These are phyloP conservation scores for Xanthia icteritia DNA, from an alignment of 2,888 invertebrate genomes.

Conservation along the genomic window DNA sequence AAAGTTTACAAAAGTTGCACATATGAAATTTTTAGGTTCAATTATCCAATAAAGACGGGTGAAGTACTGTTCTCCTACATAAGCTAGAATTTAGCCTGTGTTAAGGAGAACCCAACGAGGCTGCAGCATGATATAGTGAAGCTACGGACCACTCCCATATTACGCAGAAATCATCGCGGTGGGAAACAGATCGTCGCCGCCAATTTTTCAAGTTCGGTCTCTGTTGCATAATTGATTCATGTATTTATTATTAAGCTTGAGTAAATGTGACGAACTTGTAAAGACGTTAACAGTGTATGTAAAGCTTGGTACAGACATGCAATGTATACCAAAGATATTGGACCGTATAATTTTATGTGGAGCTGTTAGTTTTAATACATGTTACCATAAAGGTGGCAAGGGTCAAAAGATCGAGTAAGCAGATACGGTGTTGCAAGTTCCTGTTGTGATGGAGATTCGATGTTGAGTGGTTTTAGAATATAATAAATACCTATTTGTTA, in stretches of 20 bases:
- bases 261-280: constrained; percentile 16
- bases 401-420: constrained; percentile 32
- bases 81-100: too few species aligned
- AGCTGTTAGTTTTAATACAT: constrained; percentile 21
- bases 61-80: too few species aligned
- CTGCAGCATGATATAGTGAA: not conserved
- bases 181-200: not conserved
- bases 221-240: not conserved
- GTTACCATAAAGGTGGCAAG: constrained; percentile 12
- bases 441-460: constrained; percentile 22
- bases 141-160: not conserved
- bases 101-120: too few species aligned
- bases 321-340: constrained; percentile 31
- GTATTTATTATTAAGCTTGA: constrained; percentile 5
- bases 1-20: too few species aligned
- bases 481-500: not conserved
- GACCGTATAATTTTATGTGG: constrained; percentile 56
- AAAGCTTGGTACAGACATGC: constrained; percentile 11
- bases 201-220: not conserved
- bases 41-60: too few species aligned
- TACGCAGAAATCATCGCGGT: not conserved
- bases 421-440: constrained; percentile 40
- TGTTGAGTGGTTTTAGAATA: constrained; percentile 1
- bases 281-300: constrained; percentile 16
- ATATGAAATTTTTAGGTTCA: too few species aligned